These are phyloP conservation scores for Alouatta palliata DNA, from an alignment of 2,113 vertebrate species.

Conservation along the genomic window DNA sequence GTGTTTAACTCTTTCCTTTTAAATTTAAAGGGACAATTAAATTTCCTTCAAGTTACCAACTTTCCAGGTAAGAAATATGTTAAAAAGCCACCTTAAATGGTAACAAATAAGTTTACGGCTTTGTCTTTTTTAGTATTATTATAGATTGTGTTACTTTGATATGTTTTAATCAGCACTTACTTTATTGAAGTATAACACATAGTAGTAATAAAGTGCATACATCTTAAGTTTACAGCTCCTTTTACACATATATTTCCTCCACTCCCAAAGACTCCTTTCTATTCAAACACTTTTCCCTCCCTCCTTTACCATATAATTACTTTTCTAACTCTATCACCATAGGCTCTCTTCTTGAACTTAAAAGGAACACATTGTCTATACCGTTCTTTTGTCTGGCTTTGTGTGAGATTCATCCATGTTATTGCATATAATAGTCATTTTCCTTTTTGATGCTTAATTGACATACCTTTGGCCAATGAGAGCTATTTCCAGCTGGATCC, in stretches of 20 bases:
- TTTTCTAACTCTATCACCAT: neutral
- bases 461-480: neutral
- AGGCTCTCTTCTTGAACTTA: neutral
- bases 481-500: slow-evolving; percentile 16
- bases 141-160: slow-evolving; percentile 20
- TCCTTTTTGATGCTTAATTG: neutral
- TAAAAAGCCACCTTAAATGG: slow-evolving; percentile 36
- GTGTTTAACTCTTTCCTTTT: slow-evolving; percentile 35
- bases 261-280: neutral
- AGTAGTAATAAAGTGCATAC: neutral
- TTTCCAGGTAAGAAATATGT: neutral
- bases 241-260: neutral
- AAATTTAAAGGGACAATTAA: neutral
- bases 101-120: slow-evolving; percentile 15
- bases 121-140: slow-evolving; percentile 22
- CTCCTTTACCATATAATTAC: neutral
- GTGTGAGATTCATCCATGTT: neutral
- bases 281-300: neutral
- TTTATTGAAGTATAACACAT: neutral
- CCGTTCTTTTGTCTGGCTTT: neutral
- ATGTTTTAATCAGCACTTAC: neutral
- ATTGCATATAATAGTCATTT: neutral
- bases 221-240: neutral
- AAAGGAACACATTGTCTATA: neutral
- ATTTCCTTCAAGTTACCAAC: neutral